Evolutionary conservation across 2,113 vertebrate species (phyloP).

Genomic region (Neotoma lepida): DNA sequence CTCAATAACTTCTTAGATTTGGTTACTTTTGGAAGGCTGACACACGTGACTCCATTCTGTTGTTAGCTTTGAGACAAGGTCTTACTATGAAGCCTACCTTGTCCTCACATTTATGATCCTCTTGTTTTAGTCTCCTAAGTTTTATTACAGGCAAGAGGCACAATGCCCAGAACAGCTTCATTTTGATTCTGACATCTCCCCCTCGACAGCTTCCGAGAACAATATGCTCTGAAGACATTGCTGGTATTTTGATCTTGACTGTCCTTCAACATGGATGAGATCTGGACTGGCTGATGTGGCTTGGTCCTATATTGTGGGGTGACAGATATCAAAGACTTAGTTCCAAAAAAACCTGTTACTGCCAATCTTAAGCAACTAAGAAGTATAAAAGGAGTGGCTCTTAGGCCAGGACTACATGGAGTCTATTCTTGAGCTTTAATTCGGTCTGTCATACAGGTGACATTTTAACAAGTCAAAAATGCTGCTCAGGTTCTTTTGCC

Average conservation of each 20-base stretch:
- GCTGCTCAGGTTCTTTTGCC: background rate
- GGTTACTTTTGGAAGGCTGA: background rate
- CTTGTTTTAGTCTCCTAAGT: background rate
- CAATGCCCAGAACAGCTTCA: background rate
- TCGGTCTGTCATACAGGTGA: background rate
- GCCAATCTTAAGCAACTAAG: background rate
- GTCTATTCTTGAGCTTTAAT: background rate
- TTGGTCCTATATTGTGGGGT: background rate
- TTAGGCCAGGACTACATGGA: background rate
- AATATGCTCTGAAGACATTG: background rate
- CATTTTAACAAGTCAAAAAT: background rate
- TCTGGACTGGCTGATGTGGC: background rate
- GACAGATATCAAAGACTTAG: background rate
- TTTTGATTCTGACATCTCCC: background rate
- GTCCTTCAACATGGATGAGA: background rate
- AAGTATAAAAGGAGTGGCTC: background rate
- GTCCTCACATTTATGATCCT: background rate
- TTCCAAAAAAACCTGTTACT: background rate
- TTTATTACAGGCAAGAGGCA: background rate
- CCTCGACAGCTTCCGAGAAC: background rate
- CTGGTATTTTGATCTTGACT: background rate
- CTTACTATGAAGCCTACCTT: background rate
- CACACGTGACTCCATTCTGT: background rate
- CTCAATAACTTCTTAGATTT: background rate
- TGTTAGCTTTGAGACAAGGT: background rate